A percentile compares a stretch with the other conserved stretches of the same genome.
phyloP scores from a whole-genome alignment of 2,888 invertebrate genomes.

The Polyommatus iphigenia region DNA sequence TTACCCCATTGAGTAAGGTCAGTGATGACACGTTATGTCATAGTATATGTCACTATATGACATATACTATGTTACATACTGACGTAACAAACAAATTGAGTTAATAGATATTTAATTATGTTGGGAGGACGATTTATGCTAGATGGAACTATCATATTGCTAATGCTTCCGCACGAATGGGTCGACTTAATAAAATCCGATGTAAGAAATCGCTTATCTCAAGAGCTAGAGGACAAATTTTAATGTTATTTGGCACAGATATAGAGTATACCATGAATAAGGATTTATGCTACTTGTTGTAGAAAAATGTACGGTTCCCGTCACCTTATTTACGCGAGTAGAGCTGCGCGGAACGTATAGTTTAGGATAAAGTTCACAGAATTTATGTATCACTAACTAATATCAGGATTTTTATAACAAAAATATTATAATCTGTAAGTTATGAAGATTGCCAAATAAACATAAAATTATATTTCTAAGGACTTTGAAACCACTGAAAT shows the following conservation, averaged over 20 bases:
- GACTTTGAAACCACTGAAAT: too few species aligned
- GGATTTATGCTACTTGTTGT: too few species aligned
- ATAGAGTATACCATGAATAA: too few species aligned
- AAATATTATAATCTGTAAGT: background rate
- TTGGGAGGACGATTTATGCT: background rate
- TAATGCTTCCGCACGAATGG: background rate
- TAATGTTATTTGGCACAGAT: too few species aligned
- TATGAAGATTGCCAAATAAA: background rate
- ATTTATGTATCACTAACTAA: too few species aligned
- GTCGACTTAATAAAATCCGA: background rate
- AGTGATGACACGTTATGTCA: background rate
- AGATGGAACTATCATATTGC: background rate
- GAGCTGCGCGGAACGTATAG: too few species aligned
- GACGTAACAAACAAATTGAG: conserved; percentile 22
- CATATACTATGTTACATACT: background rate
- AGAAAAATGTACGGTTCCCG: too few species aligned
- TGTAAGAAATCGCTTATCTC: background rate
- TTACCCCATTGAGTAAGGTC: background rate
- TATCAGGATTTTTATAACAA: too few species aligned
- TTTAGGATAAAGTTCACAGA: too few species aligned
- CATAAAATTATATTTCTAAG: background rate
- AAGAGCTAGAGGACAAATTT: too few species aligned
- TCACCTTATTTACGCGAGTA: too few species aligned
- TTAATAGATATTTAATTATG: conserved; percentile 25
- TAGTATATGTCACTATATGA: conserved; percentile 3